Base-by-base conservation (phyloP, 2,113 vertebrate genomes). In the Rhombomys opimus region DNA sequence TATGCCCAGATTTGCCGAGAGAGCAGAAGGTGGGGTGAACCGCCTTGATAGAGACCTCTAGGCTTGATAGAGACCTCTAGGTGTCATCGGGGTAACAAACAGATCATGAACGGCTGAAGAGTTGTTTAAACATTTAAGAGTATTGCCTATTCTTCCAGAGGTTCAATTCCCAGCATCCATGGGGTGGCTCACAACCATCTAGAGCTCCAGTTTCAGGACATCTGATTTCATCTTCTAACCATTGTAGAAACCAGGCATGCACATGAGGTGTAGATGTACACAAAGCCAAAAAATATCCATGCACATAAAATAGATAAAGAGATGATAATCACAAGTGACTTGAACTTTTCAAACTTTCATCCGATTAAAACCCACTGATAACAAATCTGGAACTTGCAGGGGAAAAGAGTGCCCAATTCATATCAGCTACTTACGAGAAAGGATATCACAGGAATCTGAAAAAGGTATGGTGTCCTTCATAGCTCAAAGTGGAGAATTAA, bases 311-410 rank as follows among this genome's bases (percentile, higher is more conserved):
- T 84, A 63, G 65, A 30, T 23, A 96, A 86, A 90, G n/a, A 81
- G 30, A 57, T 70, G 57, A 67, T 59, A 41, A 67, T 38, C 17
- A 22, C 75, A 75, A 81, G 6, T 80, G 17, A 70, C 65, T 91
- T 77, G 41, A 93, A 54, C 15, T 54, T 78, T 84, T 93, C 63
- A 96, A 91, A 5, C 0, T 38, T 92, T 95, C 59, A 76, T 90
- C 4, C 20, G 15, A 88, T 90, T 76, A 75, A 92, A 94, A 80
- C 54, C 23, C 52, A 65, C 54, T 35, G 18, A 75, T 67, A 30
- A 65, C 18, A 67, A 68, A 91, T 91, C 32, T 89, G 10, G 17
- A 70, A 67, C 41, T 87, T 50, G 6, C 41, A 2, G n/a, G 41
- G 91, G 65, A 82, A 14, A 52, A 89, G 32, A 52, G 8, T 84